Evolutionary conservation across 2,888 invertebrate genomes (phyloP), one percentile per base, ranked within the genome.

Genomic region (Lagria hirta): DNA sequence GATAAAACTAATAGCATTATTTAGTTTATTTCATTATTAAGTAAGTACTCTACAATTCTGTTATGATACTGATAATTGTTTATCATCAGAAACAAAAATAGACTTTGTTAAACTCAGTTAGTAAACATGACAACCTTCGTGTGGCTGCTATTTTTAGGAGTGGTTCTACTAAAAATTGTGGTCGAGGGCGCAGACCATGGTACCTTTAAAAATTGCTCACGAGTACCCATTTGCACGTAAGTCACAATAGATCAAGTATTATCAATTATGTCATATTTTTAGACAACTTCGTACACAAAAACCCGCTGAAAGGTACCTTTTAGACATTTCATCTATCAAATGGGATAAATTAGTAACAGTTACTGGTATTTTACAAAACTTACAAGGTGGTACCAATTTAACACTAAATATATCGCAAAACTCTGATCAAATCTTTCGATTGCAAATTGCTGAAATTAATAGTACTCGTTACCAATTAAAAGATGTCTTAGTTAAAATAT

Each of bases 201-300:
- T 1, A 22, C 10, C 3, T 44, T 26, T 17, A 36, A 29, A 21
- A 21, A 44, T 10, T 44, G 44, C 22, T 38, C 38, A 12, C 20
- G 30, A 21, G 22, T 44, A 3, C 15, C 23, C 8, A 28, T 44
- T 12, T 44, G 44, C 8, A 26, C 10, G 26, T 26, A 26, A 26
- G 12, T 26, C 12, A 3, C n/a, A 3, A 2, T 11, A 6, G 3
- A 3, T 7, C 26, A 2, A 5, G 3, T 4, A 12, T 8, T 2
- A 3, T 8, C 3, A 11, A 26, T 11, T 11, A 26, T 11, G 7
- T 26, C 10, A 11, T 11, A 3, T 3, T 6, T 26, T 6, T 26
- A n/a, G 11, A 5, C 2, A 35, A 26, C 10, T 15, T 35, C 23
- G 13, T 6, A 7, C n/a, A n/a, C n/a, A n/a, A n/a, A n/a, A 18